These are phyloP conservation scores for Chitala chitala DNA, from an alignment of 2,113 vertebrate species.

Conservation along the genomic window DNA sequence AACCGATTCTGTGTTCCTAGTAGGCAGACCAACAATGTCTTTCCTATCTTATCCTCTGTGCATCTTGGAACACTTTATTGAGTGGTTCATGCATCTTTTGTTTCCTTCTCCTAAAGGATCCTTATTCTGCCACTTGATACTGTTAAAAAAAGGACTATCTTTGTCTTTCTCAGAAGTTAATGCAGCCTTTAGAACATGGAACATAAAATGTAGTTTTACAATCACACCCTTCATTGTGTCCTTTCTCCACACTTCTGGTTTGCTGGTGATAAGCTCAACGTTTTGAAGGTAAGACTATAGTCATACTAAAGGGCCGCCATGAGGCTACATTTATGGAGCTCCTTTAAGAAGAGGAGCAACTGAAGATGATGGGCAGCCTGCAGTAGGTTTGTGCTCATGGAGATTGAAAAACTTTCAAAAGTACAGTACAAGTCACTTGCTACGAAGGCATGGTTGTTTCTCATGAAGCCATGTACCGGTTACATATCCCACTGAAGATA, in stretches of 20 bases:
- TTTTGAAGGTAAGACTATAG: neutral
- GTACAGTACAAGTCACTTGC: neutral
- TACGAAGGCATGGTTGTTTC: neutral
- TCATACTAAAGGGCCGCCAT: neutral
- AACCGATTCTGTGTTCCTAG: slow-evolving; percentile 21
- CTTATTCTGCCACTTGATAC: neutral
- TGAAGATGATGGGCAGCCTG: neutral
- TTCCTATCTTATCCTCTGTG: neutral
- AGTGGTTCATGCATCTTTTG: slow-evolving; percentile 3
- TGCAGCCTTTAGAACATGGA: neutral
- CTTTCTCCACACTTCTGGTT: neutral
- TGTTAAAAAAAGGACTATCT: neutral
- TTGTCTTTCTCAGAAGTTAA: neutral
- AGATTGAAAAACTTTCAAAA: neutral
- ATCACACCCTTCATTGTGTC: neutral
- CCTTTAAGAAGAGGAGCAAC: neutral
- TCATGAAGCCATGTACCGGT: neutral
- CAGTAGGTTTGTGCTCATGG: neutral
- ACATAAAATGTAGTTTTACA: neutral
- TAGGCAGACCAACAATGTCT: neutral
- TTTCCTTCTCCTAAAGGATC: slow-evolving; percentile 1
- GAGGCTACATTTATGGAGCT: neutral
- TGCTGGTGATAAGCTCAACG: neutral
- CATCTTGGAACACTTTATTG: slow-evolving; percentile 10
- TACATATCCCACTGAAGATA: neutral